Conservation (phyloP, 2,113 vertebrate genomes). For the Coptodon rendalli region DNA sequence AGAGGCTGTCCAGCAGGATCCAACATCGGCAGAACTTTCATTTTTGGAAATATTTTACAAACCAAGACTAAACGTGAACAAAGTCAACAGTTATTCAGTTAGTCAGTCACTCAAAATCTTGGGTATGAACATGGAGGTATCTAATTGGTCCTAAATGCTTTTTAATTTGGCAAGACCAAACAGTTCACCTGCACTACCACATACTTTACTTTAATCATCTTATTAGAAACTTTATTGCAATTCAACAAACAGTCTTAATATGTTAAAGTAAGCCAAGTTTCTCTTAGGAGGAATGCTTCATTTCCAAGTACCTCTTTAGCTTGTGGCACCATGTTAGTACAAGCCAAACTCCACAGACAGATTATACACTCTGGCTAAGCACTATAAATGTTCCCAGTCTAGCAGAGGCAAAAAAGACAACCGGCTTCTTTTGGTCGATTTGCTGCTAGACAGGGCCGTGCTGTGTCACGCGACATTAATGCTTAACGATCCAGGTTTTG, state of each 20-base stretch:
- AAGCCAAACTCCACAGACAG: background rate
- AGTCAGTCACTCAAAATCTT: background rate
- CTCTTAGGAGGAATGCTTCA: background rate
- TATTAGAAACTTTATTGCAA: background rate
- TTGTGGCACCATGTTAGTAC: background rate
- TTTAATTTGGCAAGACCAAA: accelerated
- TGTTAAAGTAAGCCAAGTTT: background rate
- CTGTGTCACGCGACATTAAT: background rate
- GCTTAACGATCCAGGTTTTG: background rate
- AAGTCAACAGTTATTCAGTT: background rate
- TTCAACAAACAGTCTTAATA: background rate
- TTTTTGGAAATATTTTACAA: background rate
- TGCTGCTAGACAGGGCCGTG: background rate
- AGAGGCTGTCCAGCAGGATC: accelerated
- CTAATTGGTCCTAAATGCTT: background rate
- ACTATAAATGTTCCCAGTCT: background rate
- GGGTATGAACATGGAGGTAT: background rate
- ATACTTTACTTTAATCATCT: background rate
- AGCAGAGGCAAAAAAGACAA: background rate
- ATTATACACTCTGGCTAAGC: background rate
- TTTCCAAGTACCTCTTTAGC: background rate
- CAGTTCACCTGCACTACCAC: background rate
- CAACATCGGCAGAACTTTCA: background rate
- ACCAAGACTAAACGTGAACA: background rate
- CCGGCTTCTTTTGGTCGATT: background rate